Conservation (phyloP, 2,797 vertebrate genomes). For the Danio choprae region DNA sequence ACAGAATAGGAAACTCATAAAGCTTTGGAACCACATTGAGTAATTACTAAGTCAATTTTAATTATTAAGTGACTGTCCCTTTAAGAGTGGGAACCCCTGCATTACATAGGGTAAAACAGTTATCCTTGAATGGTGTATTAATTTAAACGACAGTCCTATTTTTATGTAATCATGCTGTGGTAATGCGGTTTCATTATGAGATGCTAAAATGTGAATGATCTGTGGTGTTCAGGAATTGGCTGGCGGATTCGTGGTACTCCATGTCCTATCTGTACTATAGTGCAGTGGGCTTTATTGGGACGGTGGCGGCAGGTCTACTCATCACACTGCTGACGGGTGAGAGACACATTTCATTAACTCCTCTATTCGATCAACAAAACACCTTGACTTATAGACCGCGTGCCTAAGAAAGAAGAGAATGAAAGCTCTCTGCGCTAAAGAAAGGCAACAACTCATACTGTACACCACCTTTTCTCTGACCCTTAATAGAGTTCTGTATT, state of each 20-base stretch:
- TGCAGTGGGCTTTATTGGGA: constrained; percentile 78
- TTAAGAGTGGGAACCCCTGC: too few relatives aligned
- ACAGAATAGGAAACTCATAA: too few relatives aligned
- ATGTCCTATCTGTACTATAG: constrained; percentile 86
- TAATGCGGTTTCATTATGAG: neutral
- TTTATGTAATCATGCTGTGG: neutral
- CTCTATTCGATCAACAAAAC: neutral
- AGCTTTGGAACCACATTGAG: too few relatives aligned
- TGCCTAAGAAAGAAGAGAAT: neutral
- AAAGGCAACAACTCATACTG: too few relatives aligned
- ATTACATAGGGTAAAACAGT: too few relatives aligned
- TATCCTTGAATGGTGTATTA: too few relatives aligned
- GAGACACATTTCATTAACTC: constrained; percentile 40
- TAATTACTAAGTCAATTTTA: too few relatives aligned
- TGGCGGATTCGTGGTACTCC: constrained; percentile 84
- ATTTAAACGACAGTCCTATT: neutral
- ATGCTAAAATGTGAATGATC: neutral
- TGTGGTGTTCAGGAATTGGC: constrained; percentile 69
- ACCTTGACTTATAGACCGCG: neutral
- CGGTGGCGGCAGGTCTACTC: constrained; percentile 71
- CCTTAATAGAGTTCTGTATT: neutral
- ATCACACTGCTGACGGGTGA: constrained; percentile 83
- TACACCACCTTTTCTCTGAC: neutral
- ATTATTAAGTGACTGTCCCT: too few relatives aligned
- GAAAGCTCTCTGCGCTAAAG: too few relatives aligned